phyloP scores from a whole-genome alignment of 1,140 invertebrate genomes.

The Myzus persicae region DNA sequence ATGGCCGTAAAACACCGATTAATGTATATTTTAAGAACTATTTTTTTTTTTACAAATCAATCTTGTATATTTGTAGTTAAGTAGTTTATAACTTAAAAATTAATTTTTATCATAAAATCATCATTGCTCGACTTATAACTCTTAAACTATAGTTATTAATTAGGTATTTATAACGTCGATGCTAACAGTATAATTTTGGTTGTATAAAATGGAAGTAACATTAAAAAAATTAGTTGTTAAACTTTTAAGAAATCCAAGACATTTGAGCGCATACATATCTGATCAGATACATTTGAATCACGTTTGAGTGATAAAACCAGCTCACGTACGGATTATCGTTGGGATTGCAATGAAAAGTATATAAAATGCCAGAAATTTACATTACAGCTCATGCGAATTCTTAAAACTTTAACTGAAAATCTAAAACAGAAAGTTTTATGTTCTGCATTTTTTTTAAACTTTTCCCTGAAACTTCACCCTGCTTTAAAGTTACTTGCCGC shows the following conservation, averaged over 20 bases:
- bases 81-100: neutral
- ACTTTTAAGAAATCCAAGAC: constrained; percentile 2
- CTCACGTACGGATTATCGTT: constrained; percentile 47
- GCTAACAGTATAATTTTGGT: neutral
- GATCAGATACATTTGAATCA: constrained; percentile 29
- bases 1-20: constrained; percentile 31
- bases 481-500: neutral
- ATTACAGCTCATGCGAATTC: constrained; percentile 38
- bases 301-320: constrained; percentile 53
- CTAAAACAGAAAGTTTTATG: constrained; percentile 42
- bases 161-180: neutral
- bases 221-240: constrained; percentile 19
- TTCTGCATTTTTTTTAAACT: constrained; percentile 1
- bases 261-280: neutral
- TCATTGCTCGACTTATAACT: neutral
- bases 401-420: constrained; percentile 50
- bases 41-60: constrained; percentile 20
- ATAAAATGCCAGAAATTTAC: constrained; percentile 53
- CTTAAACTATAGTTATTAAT: neutral
- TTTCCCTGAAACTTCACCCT: neutral
- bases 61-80: neutral
- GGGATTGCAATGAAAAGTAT: constrained; percentile 40
- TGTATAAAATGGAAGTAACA: neutral
- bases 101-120: neutral
- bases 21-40: neutral